A percentile compares a stretch with the other conserved stretches of the same genome.
These are phyloP conservation scores for Esox masquinongy DNA, from an alignment of 2,797 vertebrate species.

Conservation along the genomic window DNA sequence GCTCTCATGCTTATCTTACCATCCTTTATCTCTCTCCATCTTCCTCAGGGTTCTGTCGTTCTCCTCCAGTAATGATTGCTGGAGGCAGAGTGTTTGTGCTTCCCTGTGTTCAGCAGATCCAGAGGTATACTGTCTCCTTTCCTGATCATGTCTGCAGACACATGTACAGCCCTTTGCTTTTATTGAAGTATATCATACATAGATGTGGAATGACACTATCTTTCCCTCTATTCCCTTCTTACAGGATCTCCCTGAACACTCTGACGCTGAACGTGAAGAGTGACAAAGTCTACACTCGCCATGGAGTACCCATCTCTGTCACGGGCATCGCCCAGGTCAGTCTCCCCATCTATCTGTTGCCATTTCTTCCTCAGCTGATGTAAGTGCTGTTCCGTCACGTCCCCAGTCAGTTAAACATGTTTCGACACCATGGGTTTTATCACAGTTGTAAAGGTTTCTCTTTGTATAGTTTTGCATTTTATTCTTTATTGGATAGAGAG, in stretches of 20 bases:
- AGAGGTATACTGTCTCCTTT: constrained; percentile 67
- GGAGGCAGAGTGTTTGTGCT: constrained; percentile 88
- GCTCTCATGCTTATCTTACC: background rate
- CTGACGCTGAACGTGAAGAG: constrained; percentile 93
- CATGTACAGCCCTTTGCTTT: background rate
- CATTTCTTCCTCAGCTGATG: background rate
- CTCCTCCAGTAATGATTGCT: constrained; percentile 88
- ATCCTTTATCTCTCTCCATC: background rate
- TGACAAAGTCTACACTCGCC: constrained; percentile 91
- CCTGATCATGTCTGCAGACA: background rate
- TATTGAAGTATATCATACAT: background rate
- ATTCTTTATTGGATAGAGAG: too few species aligned
- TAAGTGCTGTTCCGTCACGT: background rate
- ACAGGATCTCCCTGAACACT: constrained; percentile 91
- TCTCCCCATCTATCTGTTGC: background rate
- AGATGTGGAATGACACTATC: background rate
- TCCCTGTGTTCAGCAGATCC: constrained; percentile 87
- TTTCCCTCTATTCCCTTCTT: constrained; percentile 1
- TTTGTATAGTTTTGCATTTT: background rate
- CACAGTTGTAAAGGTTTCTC: background rate
- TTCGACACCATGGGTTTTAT: background rate
- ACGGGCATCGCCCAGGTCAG: constrained; percentile 90
- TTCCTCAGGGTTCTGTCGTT: constrained; percentile 83
- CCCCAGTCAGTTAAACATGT: background rate
- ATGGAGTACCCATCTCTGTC: constrained; percentile 90